Evolutionary conservation across 53 echinoderm and acorn worm species (phyloP), one percentile per base, ranked within the genome.

Genomic region (Mesocentrotus franciscanus): DNA sequence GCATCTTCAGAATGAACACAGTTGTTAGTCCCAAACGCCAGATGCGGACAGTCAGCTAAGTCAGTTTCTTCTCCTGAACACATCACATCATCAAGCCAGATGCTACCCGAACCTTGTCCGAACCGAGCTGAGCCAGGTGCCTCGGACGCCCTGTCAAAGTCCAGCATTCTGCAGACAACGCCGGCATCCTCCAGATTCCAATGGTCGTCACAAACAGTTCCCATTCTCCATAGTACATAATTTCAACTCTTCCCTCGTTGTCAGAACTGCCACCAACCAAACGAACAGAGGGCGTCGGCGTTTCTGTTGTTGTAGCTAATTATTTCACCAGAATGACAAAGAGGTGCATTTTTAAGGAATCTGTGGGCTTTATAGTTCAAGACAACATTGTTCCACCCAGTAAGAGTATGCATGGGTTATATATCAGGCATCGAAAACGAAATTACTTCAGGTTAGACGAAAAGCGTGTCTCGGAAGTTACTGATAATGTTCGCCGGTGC

Each of bases 211-310:
- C 72, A 72, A 27, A 72, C n/a, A n/a, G 72, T 72, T n/a, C 72
- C 72, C 72, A 72, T n/a, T 72, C 9, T n/a, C n/a, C 96, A 94
- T 60, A 42, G 66, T 85, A 90, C 14, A 95, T 9, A 11, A 97
- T 91, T 89, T 96, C 97, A 6, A 97, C 68, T 60, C 95, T 85
- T 61, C 97, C 97, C 1, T 96, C 92, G 27, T 95, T 96, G 55
- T 13, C 90, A 56, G 89, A 32, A 24, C 57, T 3, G 17, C 97
- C 96, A 61, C 75, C 96, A 24, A 96, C 96, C 57, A 97, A 87
- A 95, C 96, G 96, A 1, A 27, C 14, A 4, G 9, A 34, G 66
- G 13, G 59, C 60, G 62, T 16, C 20, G 22, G 66, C 22, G n/a
- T 42, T 24, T 9, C 29, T n/a, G 29, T 9, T 27, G 72, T 16